These are phyloP conservation scores for Pipistrellus nathusii DNA, from an alignment of 2,797 vertebrate genomes.

Conservation along the genomic window DNA sequence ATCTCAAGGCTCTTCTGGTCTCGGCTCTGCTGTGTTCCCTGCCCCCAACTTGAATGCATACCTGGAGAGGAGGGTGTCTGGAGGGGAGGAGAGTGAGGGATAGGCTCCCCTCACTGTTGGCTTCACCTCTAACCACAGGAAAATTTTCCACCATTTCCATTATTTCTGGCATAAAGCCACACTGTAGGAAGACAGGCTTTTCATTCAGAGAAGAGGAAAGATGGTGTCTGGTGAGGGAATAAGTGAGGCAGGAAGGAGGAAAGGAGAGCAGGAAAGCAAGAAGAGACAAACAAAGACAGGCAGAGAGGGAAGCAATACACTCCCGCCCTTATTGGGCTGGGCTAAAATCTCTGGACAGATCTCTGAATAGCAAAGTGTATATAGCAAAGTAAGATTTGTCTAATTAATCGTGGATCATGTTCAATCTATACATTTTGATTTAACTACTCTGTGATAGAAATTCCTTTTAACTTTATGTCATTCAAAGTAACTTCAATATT, in stretches of 20 bases:
- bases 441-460: background rate
- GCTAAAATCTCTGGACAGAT: background rate
- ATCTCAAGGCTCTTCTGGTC: background rate
- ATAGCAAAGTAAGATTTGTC: background rate
- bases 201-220: slow-evolving; percentile 58
- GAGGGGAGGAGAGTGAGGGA: background rate
- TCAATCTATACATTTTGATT: background rate
- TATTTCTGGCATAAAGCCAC: slow-evolving; percentile 48
- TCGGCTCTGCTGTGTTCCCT: background rate
- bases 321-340: rapidly evolving
- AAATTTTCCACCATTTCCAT: slow-evolving; percentile 69
- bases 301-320: background rate
- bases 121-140: slow-evolving; percentile 60
- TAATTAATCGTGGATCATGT: background rate
- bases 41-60: background rate
- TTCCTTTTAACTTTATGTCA: background rate
- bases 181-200: slow-evolving; percentile 65
- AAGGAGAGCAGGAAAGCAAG: background rate
- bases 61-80: background rate
- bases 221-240: background rate
- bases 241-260: background rate
- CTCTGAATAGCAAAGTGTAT: background rate
- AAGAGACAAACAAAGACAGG: background rate
- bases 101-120: slow-evolving; percentile 51
- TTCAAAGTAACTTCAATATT: slow-evolving; percentile 8